Conservation (phyloP, 2,888 invertebrate genomes). For the Amaurobius ferox region DNA sequence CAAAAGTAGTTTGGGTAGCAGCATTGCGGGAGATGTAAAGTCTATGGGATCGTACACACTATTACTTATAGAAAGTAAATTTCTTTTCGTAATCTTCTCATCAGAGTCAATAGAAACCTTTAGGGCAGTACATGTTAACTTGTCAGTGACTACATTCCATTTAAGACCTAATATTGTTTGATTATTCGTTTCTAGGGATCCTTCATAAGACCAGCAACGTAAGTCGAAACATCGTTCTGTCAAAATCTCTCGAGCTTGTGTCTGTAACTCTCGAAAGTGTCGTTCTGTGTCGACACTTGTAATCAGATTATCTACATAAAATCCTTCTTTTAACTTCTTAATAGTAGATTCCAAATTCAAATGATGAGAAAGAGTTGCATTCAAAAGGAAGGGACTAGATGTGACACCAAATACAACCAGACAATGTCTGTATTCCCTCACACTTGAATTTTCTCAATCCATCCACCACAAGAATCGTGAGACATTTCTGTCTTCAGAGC, state of each 20-base stretch:
- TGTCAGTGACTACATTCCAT: background rate
- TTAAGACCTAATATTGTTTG: constrained; percentile 6
- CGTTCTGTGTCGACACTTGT: background rate
- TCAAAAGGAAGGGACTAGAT: no score
- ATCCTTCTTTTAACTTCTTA: background rate
- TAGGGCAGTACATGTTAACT: background rate
- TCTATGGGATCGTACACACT: constrained; percentile 31
- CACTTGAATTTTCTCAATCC: no score
- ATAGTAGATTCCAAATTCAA: background rate
- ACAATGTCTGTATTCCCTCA: no score
- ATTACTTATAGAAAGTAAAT: constrained; percentile 20
- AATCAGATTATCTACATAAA: constrained; percentile 13
- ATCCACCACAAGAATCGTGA: no score
- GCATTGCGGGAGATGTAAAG: constrained; percentile 12
- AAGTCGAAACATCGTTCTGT: constrained; percentile 11
- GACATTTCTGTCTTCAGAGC: no score
- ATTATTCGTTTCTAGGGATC: background rate
- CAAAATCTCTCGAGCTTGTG: background rate
- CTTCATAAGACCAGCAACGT: background rate
- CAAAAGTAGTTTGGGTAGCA: constrained; percentile 17
- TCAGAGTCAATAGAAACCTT: background rate
- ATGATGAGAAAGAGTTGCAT: no score
- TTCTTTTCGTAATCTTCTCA: background rate
- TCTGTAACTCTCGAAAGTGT: background rate
- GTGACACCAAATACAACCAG: no score